Evolutionary conservation across 2,113 vertebrate genomes (phyloP), one percentile per base, ranked within the genome.

Genomic region (Oceanites oceanicus): DNA sequence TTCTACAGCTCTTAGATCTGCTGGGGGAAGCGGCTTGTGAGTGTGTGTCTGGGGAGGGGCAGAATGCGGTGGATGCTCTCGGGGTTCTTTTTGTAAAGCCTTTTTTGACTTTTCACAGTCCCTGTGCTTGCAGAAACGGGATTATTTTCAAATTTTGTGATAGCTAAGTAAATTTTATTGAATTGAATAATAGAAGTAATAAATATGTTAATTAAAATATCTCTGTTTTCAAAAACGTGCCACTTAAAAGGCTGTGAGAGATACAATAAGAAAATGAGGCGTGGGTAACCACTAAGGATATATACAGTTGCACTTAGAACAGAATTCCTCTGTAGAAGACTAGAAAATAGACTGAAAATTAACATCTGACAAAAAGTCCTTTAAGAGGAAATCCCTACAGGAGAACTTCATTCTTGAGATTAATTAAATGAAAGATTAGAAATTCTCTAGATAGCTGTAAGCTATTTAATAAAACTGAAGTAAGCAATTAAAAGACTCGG

Each of bases 401-500:
- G 95, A 97, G 67, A 89, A 47, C 88, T 97, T 95, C 62, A 94
- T 95, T 94, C 91, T 93, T 96, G 71, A 97, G 93, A 95, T 96
- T 96, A 94, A 96, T 96, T 95, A 95, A 96, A 92, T 83, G 92
- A 52, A 92, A 90, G 86, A 96, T 92, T 92, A 91, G 84, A 95
- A 97, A 95, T 77, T 88, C 97, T 95, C 96, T 89, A 94, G 94
- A 65, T 93, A 95, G 92, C 96, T 96, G 87, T 92, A 95, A 94
- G 75, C 79, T 96, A 78, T 96, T 97, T 97, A 97, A 97, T 95
- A 88, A 94, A 95, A 86, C 79, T 79, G 95, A 84, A 97, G 79
- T 77, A 96, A 97, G 91, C 94, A 97, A 91, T 88, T 95, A 95
- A 95, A 94, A 96, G 90, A n/a, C 76, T 80, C 9, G 0, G 70